Conservation (phyloP, 2,888 invertebrate species). For the Nezara viridula region DNA sequence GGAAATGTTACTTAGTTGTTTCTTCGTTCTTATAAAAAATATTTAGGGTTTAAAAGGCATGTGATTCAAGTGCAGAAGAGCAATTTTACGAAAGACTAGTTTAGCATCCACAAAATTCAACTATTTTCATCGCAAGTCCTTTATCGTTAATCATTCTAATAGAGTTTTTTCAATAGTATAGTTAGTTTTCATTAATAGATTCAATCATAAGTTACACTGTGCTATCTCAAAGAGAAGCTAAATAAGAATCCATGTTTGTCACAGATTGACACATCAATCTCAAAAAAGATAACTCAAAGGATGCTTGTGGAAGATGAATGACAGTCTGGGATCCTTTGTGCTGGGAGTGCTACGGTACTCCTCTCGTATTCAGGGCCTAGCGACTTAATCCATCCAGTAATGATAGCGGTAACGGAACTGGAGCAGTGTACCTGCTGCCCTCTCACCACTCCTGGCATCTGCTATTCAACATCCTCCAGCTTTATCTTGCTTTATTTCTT, state of each 20-base stretch:
- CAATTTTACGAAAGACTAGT: no score
- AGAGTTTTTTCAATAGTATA: no score
- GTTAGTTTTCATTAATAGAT: no score
- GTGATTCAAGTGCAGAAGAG: no score
- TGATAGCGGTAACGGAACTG: neutral
- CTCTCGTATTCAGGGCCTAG: neutral
- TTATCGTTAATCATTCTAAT: no score
- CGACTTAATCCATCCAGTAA: neutral
- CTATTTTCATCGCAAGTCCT: no score
- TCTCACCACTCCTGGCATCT: neutral
- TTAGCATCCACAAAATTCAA: no score
- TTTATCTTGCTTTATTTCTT: neutral
- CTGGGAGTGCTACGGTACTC: neutral
- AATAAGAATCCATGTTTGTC: neutral
- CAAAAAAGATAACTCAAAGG: neutral
- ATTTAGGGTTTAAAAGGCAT: no score
- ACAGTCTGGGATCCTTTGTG: neutral
- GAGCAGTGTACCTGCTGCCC: neutral
- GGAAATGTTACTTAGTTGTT: no score
- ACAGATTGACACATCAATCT: conserved; percentile 20
- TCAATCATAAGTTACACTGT: no score
- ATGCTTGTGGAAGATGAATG: neutral
- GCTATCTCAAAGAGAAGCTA: neutral
- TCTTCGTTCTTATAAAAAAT: no score
- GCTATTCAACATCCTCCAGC: neutral